These are phyloP conservation scores for Lepidochrysops patricia DNA, from an alignment of 2,888 invertebrate species.

Conservation along the genomic window DNA sequence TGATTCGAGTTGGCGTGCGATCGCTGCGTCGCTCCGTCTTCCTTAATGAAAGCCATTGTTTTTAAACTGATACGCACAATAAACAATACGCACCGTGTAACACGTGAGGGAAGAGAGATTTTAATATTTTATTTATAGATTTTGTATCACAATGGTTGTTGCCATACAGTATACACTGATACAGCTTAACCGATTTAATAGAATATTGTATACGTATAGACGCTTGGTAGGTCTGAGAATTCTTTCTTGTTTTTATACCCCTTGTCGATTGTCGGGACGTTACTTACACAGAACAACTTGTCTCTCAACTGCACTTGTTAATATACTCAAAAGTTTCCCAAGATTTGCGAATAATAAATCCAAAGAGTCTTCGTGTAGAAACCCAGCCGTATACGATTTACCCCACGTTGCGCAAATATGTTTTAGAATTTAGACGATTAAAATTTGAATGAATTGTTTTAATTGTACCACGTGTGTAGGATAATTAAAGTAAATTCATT, in stretches of 20 bases:
- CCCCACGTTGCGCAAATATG: background rate
- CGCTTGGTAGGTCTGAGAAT: too few relatives aligned
- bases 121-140: too few relatives aligned
- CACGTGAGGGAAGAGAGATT: background rate
- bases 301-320: too few relatives aligned
- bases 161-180: too few relatives aligned
- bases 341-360: background rate
- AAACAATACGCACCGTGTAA: background rate
- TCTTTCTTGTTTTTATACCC: too few relatives aligned
- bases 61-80: slow-evolving; percentile 1
- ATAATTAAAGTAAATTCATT: too few relatives aligned
- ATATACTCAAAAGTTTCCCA: background rate
- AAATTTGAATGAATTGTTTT: background rate
- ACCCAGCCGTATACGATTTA: background rate
- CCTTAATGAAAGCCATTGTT: slow-evolving; percentile 16
- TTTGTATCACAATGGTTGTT: too few relatives aligned
- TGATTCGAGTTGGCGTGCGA: slow-evolving; percentile 32
- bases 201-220: too few relatives aligned
- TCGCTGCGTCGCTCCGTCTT: slow-evolving; percentile 28
- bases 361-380: background rate
- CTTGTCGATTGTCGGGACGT: too few relatives aligned
- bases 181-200: too few relatives aligned
- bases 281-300: too few relatives aligned
- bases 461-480: background rate
- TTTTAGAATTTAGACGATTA: background rate